Percentiles rank a stretch among this genome's conserved stretches.
Conservation (phyloP, 2,113 vertebrate genomes). For the Osmerus mordax region DNA sequence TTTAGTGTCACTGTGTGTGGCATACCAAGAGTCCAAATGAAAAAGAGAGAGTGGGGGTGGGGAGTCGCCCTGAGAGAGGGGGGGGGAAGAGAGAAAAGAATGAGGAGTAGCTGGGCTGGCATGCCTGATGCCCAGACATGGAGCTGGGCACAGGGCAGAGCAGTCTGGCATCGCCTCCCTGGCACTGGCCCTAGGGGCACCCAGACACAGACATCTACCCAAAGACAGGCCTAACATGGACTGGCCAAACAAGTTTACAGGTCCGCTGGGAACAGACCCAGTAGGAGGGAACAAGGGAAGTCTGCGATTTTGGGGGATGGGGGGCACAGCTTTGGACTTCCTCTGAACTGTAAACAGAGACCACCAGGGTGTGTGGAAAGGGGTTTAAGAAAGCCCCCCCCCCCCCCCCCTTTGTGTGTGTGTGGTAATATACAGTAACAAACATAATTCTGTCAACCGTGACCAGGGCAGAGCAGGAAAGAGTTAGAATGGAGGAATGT, state of each 20-base stretch:
- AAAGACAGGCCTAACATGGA: conserved; percentile 17
- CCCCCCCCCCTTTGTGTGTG: neutral
- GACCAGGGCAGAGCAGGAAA: conserved; percentile 6
- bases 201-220: conserved; percentile 5
- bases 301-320: conserved; percentile 43
- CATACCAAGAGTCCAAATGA: neutral
- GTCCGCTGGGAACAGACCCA: neutral
- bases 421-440: neutral
- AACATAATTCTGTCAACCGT: neutral
- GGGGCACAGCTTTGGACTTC: conserved; percentile 47
- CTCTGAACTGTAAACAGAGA: conserved; percentile 54
- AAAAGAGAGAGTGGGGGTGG: neutral
- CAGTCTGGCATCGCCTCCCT: conserved; percentile 12
- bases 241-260: conserved; percentile 27
- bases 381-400: too few relatives aligned
- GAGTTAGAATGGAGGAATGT: neutral
- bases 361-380: conserved; percentile 24
- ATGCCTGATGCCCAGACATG: conserved; percentile 27
- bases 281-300: conserved; percentile 44
- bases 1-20: neutral
- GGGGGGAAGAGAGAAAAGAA: neutral
- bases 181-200: conserved; percentile 10
- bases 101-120: neutral
- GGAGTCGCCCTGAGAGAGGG: neutral
- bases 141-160: conserved; percentile 10